Evolutionary conservation across 2,888 invertebrate genomes (phyloP).

Genomic region (Drosophila lacicola): DNA sequence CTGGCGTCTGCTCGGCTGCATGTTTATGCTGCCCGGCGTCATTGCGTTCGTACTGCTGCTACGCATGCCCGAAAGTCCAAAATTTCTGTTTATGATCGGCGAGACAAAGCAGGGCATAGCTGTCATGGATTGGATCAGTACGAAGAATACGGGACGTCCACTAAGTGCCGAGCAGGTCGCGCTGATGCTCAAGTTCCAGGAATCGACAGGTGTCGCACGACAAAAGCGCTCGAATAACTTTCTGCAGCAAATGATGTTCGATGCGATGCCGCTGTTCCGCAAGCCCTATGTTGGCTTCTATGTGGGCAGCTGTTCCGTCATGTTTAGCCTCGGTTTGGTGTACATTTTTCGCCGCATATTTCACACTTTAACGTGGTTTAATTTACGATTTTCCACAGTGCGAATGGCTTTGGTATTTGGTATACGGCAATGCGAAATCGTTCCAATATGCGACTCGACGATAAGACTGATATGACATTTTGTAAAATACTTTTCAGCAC

Average conservation of each 20-base stretch:
- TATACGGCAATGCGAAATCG: constrained; percentile 65
- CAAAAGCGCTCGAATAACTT: constrained; percentile 24
- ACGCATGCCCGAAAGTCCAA: constrained; percentile 68
- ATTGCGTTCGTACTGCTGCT: constrained; percentile 57
- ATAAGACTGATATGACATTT: constrained; percentile 32
- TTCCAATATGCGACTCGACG: constrained; percentile 46
- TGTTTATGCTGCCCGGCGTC: constrained; percentile 57
- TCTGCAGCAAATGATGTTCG: constrained; percentile 45
- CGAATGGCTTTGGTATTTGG: constrained; percentile 70
- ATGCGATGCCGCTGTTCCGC: constrained; percentile 62
- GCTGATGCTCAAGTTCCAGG: constrained; percentile 33
- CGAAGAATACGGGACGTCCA: constrained; percentile 47
- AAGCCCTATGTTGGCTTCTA: constrained; percentile 53
- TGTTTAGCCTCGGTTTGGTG: constrained; percentile 65
- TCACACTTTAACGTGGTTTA: neutral
- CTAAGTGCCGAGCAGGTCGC: constrained; percentile 45
- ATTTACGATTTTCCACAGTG: constrained; percentile 34
- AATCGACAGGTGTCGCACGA: neutral
- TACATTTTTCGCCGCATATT: constrained; percentile 31
- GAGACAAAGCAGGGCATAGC: constrained; percentile 35
- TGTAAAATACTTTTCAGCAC: constrained; percentile 40
- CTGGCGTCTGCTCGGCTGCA: constrained; percentile 62
- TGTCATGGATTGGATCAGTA: constrained; percentile 55
- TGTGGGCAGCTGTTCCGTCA: constrained; percentile 53
- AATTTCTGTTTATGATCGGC: constrained; percentile 58